Conservation (phyloP, 2,888 invertebrate genomes). For the Rhogogaster chlorosoma region DNA sequence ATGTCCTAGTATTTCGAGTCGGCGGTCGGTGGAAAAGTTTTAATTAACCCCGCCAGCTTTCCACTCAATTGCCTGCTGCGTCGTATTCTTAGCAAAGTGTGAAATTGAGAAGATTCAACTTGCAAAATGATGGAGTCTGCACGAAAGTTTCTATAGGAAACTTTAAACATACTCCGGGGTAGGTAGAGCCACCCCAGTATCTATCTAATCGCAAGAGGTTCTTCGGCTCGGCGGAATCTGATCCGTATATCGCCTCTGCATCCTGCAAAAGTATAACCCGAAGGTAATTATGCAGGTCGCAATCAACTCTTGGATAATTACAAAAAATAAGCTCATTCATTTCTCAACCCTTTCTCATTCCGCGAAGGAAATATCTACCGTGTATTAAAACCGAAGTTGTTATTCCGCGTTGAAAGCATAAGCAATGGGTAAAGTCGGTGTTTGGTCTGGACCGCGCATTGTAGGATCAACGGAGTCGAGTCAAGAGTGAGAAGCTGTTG, state of each 20-base stretch:
- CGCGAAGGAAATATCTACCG: neutral
- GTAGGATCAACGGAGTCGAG: neutral
- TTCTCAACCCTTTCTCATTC: neutral
- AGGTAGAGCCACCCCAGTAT: neutral
- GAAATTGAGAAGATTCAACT: conserved; percentile 30
- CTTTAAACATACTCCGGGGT: conserved; percentile 5
- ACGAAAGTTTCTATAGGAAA: neutral
- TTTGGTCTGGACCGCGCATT: neutral
- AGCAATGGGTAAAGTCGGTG: neutral
- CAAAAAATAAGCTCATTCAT: neutral
- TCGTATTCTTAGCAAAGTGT: conserved; percentile 20
- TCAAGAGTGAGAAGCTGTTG: conserved; percentile 8
- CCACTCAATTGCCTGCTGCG: conserved; percentile 13
- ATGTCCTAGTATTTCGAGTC: conserved; percentile 1
- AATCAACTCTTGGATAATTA: neutral
- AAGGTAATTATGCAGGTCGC: neutral
- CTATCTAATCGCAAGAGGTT: neutral
- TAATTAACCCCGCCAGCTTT: conserved; percentile 4
- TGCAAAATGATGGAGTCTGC: conserved; percentile 21
- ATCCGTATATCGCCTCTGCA: too few species aligned
- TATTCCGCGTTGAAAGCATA: neutral
- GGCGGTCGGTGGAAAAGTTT: conserved; percentile 14
- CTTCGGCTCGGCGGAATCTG: neutral
- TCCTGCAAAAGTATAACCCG: neutral
- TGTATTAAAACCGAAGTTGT: neutral